Percentiles rank a stretch among this genome's conserved stretches.
phyloP scores from a whole-genome alignment of 2,797 vertebrate genomes.

The Enteromius argenteus region DNA sequence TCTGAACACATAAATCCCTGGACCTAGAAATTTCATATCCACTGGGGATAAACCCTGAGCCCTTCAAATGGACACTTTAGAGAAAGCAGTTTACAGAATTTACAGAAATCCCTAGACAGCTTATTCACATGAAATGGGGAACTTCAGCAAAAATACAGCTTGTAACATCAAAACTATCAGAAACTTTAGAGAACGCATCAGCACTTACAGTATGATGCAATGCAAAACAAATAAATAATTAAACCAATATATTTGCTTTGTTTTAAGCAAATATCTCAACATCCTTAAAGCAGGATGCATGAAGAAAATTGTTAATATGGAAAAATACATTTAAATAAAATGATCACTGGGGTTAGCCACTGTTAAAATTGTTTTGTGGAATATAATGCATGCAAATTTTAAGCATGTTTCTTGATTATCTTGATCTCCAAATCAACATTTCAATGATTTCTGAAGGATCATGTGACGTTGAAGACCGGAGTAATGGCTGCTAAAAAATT shows the following conservation, averaged over 20 bases:
- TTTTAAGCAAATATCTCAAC: not conserved
- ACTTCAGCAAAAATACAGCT: slow-evolving; percentile 36
- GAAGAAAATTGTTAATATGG: not conserved
- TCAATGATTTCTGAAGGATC: not conserved
- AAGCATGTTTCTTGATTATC: not conserved
- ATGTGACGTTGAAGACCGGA: too few relatives aligned
- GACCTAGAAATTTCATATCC: slow-evolving; percentile 68
- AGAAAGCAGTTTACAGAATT: slow-evolving; percentile 35
- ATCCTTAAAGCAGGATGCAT: not conserved
- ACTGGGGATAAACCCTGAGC: slow-evolving; percentile 46
- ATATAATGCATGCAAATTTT: not conserved
- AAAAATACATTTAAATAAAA: not conserved
- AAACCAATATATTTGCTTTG: not conserved
- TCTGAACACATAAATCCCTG: slow-evolving; percentile 70
- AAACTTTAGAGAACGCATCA: slow-evolving; percentile 23
- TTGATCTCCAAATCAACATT: not conserved
- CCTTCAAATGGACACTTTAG: slow-evolving; percentile 43
- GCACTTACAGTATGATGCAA: not conserved
- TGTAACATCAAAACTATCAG: not conserved
- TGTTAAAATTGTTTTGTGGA: not conserved
- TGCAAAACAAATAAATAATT: not conserved
- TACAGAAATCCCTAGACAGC: slow-evolving; percentile 17
- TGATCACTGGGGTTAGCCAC: not conserved
- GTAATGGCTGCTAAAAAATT: not conserved
- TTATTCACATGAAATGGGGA: slow-evolving; percentile 27